These are phyloP conservation scores for Heterohyrax brucei DNA, from an alignment of 2,797 vertebrate genomes.

Conservation along the genomic window DNA sequence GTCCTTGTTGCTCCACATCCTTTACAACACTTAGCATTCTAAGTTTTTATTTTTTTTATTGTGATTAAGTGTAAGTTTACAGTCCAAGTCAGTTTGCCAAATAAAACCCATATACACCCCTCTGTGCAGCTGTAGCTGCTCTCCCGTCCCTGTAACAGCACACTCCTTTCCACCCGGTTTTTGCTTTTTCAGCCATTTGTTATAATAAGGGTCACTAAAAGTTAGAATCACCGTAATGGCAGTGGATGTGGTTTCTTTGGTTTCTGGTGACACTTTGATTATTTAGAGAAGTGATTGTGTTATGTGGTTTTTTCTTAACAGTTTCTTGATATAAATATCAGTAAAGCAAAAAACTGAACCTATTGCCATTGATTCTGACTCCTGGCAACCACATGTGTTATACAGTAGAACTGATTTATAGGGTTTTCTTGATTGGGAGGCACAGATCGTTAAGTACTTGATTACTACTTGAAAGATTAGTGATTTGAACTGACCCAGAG, in stretches of 20 bases:
- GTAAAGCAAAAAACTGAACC: neutral
- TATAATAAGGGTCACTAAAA: neutral
- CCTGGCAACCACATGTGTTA: neutral
- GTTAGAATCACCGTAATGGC: too few relatives aligned
- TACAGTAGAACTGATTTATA: neutral
- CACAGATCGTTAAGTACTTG: neutral
- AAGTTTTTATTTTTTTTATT: too few relatives aligned
- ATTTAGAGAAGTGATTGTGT: constrained; percentile 52
- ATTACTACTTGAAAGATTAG: neutral
- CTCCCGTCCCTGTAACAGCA: too few relatives aligned
- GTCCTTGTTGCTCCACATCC: neutral
- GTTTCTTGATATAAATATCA: neutral
- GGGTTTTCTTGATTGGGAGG: neutral
- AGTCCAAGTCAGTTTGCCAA: too few relatives aligned
- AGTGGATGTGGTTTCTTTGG: too few relatives aligned
- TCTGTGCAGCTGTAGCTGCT: too few relatives aligned
- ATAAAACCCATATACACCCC: too few relatives aligned
- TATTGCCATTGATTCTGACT: neutral
- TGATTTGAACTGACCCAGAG: neutral
- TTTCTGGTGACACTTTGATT: constrained; percentile 59
- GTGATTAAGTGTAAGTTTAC: too few relatives aligned
- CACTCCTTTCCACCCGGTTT: neutral
- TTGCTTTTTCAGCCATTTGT: neutral
- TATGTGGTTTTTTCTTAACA: constrained; percentile 56
- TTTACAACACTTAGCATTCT: neutral